Conservation (phyloP, 2,888 invertebrate species). For the Sympetrum striolatum region DNA sequence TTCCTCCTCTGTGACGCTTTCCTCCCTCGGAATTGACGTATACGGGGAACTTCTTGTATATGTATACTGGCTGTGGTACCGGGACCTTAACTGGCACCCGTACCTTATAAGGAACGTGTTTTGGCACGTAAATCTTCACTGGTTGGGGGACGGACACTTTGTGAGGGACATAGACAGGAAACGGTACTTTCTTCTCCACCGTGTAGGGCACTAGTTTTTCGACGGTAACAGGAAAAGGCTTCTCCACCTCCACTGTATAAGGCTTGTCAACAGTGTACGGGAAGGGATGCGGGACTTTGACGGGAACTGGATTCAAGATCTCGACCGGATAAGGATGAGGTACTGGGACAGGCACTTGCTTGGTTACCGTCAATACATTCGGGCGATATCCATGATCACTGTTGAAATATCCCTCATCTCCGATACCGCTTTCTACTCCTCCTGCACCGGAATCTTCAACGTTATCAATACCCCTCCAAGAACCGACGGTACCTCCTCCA, state of each 20-base stretch:
- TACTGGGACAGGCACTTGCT: constrained; percentile 49
- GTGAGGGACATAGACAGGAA: constrained; percentile 51
- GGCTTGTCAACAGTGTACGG: constrained; percentile 60
- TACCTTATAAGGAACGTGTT: constrained; percentile 1
- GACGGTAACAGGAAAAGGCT: constrained; percentile 55
- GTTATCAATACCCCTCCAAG: too few species aligned
- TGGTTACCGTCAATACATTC: constrained; percentile 53
- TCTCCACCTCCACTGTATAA: constrained; percentile 62
- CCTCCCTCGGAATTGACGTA: not conserved
- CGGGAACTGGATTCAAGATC: constrained; percentile 55
- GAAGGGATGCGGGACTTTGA: constrained; percentile 59
- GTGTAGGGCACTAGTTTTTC: constrained; percentile 59
- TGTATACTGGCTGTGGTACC: not conserved
- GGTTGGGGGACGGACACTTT: constrained; percentile 45
- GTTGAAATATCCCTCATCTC: not conserved
- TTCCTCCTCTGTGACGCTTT: not conserved
- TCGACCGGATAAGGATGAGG: constrained; percentile 60
- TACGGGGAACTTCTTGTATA: constrained; percentile 11
- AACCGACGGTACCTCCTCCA: not conserved
- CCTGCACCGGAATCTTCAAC: not conserved
- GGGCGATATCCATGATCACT: constrained; percentile 48
- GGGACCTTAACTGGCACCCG: not conserved
- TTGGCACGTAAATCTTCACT: not conserved
- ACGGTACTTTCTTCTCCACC: constrained; percentile 53
- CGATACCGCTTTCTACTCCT: not conserved